Conservation (phyloP, 2,113 vertebrate species). For the Chaetops frenatus region DNA sequence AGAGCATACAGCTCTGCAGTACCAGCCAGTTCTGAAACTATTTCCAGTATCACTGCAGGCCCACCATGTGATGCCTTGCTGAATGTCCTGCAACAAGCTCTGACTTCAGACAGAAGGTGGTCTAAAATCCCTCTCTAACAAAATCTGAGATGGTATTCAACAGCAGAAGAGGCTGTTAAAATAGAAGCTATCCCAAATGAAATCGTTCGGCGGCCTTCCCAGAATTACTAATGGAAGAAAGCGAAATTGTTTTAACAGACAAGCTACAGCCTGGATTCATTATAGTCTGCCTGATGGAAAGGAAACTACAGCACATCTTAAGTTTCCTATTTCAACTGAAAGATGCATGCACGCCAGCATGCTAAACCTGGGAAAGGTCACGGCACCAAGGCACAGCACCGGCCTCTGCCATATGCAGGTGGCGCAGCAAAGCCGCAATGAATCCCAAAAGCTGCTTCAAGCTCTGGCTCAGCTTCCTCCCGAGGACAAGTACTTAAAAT, state of each 20-base stretch:
- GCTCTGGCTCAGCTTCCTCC: constrained; percentile 40
- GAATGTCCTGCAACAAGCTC: neutral
- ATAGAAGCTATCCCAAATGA: neutral
- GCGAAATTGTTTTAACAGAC: constrained; percentile 7
- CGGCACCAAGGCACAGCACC: neutral
- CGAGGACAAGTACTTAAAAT: constrained; percentile 40
- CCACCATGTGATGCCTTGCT: neutral
- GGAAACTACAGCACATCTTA: constrained; percentile 38
- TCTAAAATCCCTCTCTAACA: neutral
- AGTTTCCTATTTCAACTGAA: constrained; percentile 35
- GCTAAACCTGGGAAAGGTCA: neutral
- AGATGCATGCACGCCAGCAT: neutral
- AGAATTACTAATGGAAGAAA: constrained; percentile 24
- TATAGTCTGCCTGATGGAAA: constrained; percentile 1
- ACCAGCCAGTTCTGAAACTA: neutral
- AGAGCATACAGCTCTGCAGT: too few relatives aligned
- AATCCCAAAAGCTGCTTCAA: constrained; percentile 10
- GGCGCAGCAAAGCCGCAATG: neutral
- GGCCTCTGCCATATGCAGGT: neutral
- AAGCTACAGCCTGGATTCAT: neutral
- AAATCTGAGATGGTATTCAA: neutral
- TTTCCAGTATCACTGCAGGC: neutral
- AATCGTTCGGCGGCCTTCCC: neutral
- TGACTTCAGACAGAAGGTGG: neutral
- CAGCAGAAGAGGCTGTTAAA: neutral